A percentile compares a stretch with the other conserved stretches of the same genome.
Conservation (phyloP, 2,888 invertebrate species). For the Leptopilina syphax region DNA sequence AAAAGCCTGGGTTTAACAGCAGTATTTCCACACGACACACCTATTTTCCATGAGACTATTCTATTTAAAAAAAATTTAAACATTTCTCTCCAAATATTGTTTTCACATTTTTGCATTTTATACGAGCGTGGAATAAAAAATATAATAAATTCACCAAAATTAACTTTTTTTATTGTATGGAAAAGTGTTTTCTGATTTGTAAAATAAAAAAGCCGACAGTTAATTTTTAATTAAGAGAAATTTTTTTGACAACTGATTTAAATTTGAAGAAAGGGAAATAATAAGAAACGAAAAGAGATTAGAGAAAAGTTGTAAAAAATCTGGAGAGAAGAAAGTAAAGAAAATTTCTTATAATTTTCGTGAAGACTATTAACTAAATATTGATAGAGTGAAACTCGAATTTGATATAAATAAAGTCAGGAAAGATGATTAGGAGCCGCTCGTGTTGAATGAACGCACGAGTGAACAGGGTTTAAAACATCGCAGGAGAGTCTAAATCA, state of each 20-base stretch:
- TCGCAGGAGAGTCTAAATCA: constrained; percentile 8
- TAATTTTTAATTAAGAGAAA: too few species aligned
- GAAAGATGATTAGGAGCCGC: constrained; percentile 19
- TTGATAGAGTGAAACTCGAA: too few species aligned
- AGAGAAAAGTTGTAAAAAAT: too few species aligned
- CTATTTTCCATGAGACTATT: neutral
- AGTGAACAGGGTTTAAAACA: constrained; percentile 27
- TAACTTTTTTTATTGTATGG: neutral
- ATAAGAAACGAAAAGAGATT: too few species aligned
- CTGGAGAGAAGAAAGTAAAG: too few species aligned
- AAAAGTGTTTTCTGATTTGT: neutral
- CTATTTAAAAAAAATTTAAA: neutral
- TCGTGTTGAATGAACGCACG: constrained; percentile 38
- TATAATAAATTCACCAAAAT: neutral
- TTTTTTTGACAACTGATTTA: too few species aligned
- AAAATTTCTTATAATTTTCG: too few species aligned
- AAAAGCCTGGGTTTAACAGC: neutral
- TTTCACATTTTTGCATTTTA: too few species aligned
- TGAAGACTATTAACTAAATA: too few species aligned
- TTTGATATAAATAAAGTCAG: neutral
- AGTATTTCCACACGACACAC: constrained; percentile 14
- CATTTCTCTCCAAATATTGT: neutral
- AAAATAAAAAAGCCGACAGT: neutral
- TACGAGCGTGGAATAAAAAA: neutral
- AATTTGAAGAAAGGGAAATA: too few species aligned